Conservation (phyloP, 64 coral and sea anemone species). For the Porites lutea region DNA sequence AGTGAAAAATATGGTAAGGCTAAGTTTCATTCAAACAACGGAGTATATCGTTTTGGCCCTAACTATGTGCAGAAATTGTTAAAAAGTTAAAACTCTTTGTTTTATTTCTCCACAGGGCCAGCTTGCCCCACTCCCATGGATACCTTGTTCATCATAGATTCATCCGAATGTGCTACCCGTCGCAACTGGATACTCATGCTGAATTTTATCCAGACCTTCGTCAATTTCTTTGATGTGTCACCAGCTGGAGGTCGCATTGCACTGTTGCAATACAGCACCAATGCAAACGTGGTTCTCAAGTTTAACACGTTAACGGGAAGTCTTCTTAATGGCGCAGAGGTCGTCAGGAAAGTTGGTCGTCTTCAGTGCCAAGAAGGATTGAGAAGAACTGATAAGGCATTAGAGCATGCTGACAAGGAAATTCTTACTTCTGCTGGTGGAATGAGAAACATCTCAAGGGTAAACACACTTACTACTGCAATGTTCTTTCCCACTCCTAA, state of each 20-base stretch:
- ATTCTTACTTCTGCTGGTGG: slow-evolving; percentile 37
- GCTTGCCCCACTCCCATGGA: slow-evolving; percentile 45
- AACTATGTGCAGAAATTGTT: no score
- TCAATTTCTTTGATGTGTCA: slow-evolving; percentile 22
- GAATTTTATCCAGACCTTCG: slow-evolving; percentile 4
- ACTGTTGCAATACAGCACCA: slow-evolving; percentile 21
- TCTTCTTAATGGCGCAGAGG: slow-evolving; percentile 31
- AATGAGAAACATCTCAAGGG: slow-evolving; percentile 65
- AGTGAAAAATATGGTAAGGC: slow-evolving; percentile 59
- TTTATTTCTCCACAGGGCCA: neutral
- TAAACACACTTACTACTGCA: neutral
- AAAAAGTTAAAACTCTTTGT: no score
- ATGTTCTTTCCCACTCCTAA: no score
- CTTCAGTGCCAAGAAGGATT: slow-evolving; percentile 48
- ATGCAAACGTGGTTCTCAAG: slow-evolving; percentile 44
- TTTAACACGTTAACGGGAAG: slow-evolving; percentile 50
- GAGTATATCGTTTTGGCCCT: no score
- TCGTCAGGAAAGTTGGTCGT: slow-evolving; percentile 14
- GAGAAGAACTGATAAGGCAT: slow-evolving; percentile 68
- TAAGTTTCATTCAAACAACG: no score
- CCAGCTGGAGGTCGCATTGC: slow-evolving; percentile 39
- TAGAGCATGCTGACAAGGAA: slow-evolving; percentile 47
- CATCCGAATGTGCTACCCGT: slow-evolving; percentile 49
- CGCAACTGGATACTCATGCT: slow-evolving; percentile 43
- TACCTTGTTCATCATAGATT: slow-evolving; percentile 69